Evolutionary conservation across 2,888 invertebrate genomes (phyloP).

Genomic region (Digitonthophagus gazella): DNA sequence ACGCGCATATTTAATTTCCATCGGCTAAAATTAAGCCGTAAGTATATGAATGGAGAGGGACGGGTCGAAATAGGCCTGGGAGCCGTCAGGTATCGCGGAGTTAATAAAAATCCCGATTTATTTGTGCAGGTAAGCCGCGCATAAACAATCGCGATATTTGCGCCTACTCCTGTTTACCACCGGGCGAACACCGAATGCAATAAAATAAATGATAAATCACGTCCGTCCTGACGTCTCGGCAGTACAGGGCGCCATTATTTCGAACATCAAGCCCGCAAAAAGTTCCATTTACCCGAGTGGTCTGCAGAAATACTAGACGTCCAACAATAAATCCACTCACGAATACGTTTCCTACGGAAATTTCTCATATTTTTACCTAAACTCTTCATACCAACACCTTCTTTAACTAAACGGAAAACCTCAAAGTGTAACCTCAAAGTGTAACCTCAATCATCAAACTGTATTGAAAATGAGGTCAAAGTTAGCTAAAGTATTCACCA

Average conservation of each 20-base stretch:
- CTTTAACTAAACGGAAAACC: too few species aligned
- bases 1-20: slow-evolving; percentile 8
- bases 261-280: neutral
- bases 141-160: neutral
- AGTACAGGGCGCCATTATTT: neutral
- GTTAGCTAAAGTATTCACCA: too few species aligned
- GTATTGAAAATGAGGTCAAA: too few species aligned
- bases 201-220: neutral
- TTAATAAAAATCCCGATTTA: neutral
- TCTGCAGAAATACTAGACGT: neutral
- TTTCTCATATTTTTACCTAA: too few species aligned
- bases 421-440: too few species aligned
- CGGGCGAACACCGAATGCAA: neutral
- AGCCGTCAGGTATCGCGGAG: slow-evolving; percentile 1
- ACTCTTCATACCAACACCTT: neutral
- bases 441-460: too few species aligned
- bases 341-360: neutral
- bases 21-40: slow-evolving; percentile 8
- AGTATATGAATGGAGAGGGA: slow-evolving; percentile 9
- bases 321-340: neutral
- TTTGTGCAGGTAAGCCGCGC: neutral
- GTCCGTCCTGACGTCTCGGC: neutral
- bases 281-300: neutral
- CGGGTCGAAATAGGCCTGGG: neutral
- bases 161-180: neutral